Conservation (phyloP, 2,888 invertebrate species). For the Oligia strigilis region DNA sequence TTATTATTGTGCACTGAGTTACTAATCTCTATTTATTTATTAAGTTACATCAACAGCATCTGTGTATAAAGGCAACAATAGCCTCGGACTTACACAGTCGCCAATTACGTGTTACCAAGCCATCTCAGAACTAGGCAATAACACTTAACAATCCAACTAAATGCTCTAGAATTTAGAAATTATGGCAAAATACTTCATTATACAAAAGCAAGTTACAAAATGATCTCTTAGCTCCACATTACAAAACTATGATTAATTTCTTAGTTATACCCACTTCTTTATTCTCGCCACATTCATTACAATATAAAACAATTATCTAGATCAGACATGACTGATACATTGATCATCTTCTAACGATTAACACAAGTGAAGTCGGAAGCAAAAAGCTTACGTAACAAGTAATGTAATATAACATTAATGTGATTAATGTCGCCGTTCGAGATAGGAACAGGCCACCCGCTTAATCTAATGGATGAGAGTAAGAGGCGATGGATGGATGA, state of each 20-base stretch:
- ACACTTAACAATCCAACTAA: not conserved
- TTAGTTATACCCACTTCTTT: not conserved
- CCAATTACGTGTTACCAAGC: not conserved
- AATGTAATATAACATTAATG: slow-evolving; percentile 37
- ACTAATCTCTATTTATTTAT: not conserved
- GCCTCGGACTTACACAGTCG: not conserved
- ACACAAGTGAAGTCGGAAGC: slow-evolving; percentile 18
- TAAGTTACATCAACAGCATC: not conserved
- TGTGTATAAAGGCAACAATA: not conserved
- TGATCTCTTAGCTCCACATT: not conserved
- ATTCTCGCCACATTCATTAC: slow-evolving; percentile 8
- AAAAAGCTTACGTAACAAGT: slow-evolving; percentile 37
- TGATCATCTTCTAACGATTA: slow-evolving; percentile 29
- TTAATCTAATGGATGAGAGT: not conserved
- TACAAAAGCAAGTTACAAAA: not conserved
- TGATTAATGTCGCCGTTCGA: slow-evolving; percentile 38
- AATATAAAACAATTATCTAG: slow-evolving; percentile 10
- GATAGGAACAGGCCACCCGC: slow-evolving; percentile 12
- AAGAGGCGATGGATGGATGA: not conserved
- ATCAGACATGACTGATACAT: slow-evolving; percentile 52
- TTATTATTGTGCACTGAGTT: too few relatives aligned
- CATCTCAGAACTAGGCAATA: not conserved
- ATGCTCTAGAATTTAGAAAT: not conserved
- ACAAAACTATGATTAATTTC: slow-evolving; percentile 15
- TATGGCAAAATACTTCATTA: not conserved